Percentiles rank a stretch among this genome's conserved stretches.
phyloP scores from a whole-genome alignment of 2,113 vertebrate species.

The Solenodon paradoxus region DNA sequence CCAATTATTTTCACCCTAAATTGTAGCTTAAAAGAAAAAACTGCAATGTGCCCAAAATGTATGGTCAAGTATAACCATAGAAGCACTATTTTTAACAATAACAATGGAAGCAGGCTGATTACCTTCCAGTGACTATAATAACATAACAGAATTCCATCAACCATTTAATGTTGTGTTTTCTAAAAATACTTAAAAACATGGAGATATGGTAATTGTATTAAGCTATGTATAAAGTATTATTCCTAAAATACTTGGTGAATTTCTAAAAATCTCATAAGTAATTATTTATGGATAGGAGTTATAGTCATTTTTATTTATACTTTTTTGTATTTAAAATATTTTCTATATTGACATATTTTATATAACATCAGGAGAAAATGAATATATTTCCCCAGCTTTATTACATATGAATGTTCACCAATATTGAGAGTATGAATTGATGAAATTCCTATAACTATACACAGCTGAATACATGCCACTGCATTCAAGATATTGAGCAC shows the following conservation, averaged over 20 bases:
- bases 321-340: background rate
- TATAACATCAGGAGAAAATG: background rate
- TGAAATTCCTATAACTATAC: background rate
- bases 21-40: conserved; percentile 12
- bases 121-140: background rate
- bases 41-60: background rate
- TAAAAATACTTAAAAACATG: background rate
- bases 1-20: background rate
- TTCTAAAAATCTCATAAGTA: background rate
- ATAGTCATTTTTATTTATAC: background rate
- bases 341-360: background rate
- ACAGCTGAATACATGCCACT: background rate
- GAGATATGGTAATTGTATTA: background rate
- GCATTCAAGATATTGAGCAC: background rate
- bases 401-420: background rate
- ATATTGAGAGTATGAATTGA: background rate
- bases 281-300: background rate
- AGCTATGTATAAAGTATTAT: background rate
- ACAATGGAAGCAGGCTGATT: background rate
- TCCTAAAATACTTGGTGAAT: conserved; percentile 9
- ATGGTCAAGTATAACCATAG: background rate
- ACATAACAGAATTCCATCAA: background rate
- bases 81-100: background rate
- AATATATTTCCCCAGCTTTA: background rate
- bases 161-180: background rate